phyloP scores from a whole-genome alignment of 2,797 vertebrate genomes.

The Gila robusta region DNA sequence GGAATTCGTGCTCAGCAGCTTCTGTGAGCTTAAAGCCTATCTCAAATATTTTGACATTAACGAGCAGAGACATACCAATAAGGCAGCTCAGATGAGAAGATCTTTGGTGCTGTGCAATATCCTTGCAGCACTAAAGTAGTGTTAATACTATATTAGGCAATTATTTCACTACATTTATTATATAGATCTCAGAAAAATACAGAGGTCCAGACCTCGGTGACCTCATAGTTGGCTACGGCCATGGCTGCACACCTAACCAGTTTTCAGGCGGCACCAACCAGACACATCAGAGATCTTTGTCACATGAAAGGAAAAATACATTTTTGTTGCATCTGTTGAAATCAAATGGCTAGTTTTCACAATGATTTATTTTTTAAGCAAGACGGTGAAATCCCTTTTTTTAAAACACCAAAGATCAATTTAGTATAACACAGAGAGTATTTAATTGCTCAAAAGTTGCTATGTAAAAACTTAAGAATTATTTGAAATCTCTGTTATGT shows the following conservation, averaged over 20 bases:
- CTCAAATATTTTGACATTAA: no score
- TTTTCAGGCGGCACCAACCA: background rate
- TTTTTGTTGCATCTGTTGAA: background rate
- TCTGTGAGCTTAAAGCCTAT: no score
- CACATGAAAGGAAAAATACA: background rate
- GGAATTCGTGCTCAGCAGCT: no score
- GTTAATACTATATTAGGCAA: no score
- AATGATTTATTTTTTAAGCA: background rate
- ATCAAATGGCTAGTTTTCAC: background rate
- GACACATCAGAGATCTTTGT: background rate
- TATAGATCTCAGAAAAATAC: no score
- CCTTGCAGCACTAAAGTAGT: no score
- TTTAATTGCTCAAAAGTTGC: background rate
- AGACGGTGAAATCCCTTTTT: background rate
- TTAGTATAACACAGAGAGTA: background rate
- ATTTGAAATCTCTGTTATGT: background rate
- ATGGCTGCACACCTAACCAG: background rate
- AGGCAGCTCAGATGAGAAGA: no score
- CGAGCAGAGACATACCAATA: no score
- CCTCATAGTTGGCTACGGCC: no score
- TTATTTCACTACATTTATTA: no score
- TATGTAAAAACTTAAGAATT: background rate
- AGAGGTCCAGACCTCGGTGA: no score
- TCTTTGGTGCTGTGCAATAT: no score
- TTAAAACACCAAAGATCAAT: background rate